Evolutionary conservation across 2,888 invertebrate species (phyloP).

Genomic region (Eupithecia exiguata): DNA sequence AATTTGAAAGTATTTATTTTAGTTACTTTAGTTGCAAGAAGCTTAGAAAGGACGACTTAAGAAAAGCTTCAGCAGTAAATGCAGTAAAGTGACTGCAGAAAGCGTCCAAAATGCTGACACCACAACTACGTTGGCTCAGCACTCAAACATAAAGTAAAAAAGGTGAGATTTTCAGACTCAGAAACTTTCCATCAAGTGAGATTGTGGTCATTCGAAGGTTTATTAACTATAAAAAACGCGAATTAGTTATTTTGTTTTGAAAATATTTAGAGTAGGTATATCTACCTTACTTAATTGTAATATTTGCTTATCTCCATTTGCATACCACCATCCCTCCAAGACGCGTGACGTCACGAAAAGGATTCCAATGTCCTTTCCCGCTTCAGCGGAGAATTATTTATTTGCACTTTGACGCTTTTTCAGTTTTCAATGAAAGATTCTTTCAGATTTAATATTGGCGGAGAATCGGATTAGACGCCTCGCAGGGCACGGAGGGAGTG

Average conservation of each 20-base stretch:
- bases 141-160: not conserved
- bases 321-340: constrained; percentile 36
- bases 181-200: no score
- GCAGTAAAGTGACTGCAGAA: not conserved
- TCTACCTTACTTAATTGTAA: not conserved
- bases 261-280: no score
- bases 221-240: no score
- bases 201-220: no score
- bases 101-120: not conserved
- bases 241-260: no score
- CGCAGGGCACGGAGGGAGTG: not conserved
- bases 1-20: no score
- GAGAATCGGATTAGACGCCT: constrained; percentile 8
- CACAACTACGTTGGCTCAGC: no score
- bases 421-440: constrained; percentile 26
- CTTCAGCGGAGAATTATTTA: constrained; percentile 43
- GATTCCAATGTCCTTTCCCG: constrained; percentile 42
- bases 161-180: no score
- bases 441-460: constrained; percentile 24
- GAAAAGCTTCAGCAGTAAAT: no score
- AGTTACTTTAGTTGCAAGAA: no score
- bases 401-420: constrained; percentile 39
- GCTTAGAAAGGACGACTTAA: no score
- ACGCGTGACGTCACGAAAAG: constrained; percentile 43
- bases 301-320: not conserved